phyloP scores from a whole-genome alignment of 92 coral and sea anemone genomes.

The Epizoanthus illoricatus region DNA sequence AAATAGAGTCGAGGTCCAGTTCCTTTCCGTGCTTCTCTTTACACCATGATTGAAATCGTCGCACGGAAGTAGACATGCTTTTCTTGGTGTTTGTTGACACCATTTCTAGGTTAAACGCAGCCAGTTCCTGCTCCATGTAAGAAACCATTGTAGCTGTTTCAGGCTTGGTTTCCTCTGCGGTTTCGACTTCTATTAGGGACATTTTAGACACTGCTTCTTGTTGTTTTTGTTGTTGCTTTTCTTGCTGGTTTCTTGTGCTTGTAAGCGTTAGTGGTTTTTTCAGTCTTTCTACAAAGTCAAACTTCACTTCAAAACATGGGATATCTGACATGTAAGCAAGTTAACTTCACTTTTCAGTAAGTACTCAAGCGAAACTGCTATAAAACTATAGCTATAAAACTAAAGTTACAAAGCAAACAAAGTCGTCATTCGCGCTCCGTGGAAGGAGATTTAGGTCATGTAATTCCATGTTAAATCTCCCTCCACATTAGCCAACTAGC shows the following conservation, averaged over 20 bases:
- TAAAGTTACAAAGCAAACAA: too few species aligned
- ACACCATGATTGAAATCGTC: slow-evolving; percentile 46
- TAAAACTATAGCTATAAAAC: too few species aligned
- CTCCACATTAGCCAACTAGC: slow-evolving; percentile 5
- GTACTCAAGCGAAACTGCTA: not conserved
- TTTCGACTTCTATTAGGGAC: not conserved
- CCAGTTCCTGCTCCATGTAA: slow-evolving; percentile 36
- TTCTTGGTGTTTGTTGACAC: slow-evolving; percentile 48
- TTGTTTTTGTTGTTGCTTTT: not conserved
- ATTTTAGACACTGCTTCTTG: not conserved
- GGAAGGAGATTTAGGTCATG: slow-evolving; percentile 8
- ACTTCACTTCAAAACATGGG: slow-evolving; percentile 7
- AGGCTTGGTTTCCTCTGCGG: not conserved
- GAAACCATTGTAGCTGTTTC: slow-evolving; percentile 23
- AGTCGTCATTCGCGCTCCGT: not conserved
- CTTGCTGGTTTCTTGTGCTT: slow-evolving; percentile 2
- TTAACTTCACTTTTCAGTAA: not conserved
- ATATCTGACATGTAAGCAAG: slow-evolving; percentile 10
- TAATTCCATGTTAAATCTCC: slow-evolving; percentile 19
- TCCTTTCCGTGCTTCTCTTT: slow-evolving; percentile 48
- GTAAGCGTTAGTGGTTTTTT: slow-evolving; percentile 7
- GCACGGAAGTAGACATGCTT: slow-evolving; percentile 53
- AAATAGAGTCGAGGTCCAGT: slow-evolving; percentile 31
- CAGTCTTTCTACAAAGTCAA: slow-evolving; percentile 31
- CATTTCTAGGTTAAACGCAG: slow-evolving; percentile 15